Conservation (phyloP, 2,888 invertebrate species). For the Siphlonurus alternatus region DNA sequence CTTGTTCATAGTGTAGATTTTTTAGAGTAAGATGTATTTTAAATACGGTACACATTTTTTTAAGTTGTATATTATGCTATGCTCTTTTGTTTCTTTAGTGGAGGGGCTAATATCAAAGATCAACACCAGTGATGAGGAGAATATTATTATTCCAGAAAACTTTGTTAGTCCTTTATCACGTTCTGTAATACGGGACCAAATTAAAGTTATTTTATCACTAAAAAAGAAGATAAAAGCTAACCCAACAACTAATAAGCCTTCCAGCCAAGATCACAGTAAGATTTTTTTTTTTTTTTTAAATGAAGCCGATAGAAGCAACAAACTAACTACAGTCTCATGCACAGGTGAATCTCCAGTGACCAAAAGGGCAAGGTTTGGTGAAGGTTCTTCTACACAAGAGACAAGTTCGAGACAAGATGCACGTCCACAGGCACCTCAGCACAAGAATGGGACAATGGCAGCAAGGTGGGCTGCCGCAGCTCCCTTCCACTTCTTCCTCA, state of each 20-base stretch:
- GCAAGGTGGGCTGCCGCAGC: constrained; percentile 44
- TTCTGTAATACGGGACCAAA: constrained; percentile 39
- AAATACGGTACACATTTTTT: no score
- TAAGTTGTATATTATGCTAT: no score
- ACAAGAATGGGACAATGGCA: neutral
- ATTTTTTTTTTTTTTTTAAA: neutral
- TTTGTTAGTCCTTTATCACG: constrained; percentile 27
- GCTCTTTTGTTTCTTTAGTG: no score
- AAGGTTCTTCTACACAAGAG: neutral
- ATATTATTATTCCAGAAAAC: constrained; percentile 37
- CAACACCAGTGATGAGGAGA: constrained; percentile 22
- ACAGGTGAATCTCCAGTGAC: neutral
- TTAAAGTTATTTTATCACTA: constrained; percentile 32
- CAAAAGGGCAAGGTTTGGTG: neutral
- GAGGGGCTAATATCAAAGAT: constrained; percentile 40
- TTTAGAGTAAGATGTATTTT: no score
- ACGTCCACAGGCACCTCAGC: neutral
- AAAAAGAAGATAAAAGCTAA: constrained; percentile 16
- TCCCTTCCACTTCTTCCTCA: constrained; percentile 61
- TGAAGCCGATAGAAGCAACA: neutral
- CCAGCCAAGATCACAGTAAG: neutral
- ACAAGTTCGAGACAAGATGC: neutral
- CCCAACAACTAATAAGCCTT: no score
- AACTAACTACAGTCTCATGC: neutral
- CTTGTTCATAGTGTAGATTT: no score